Conservation (phyloP, 2,113 vertebrate genomes). For the Syrmaticus mikado region DNA sequence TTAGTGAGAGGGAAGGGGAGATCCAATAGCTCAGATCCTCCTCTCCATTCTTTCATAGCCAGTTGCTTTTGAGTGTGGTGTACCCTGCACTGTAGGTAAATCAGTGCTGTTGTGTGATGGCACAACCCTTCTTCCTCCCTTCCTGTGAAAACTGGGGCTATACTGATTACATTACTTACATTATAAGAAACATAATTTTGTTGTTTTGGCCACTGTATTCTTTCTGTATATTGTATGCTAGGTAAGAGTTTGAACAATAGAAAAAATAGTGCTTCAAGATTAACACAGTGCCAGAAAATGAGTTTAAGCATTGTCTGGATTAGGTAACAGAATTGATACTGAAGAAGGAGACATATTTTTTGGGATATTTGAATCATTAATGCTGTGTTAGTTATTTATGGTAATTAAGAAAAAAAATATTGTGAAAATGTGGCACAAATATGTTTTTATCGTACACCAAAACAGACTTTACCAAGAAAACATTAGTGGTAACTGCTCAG, state of each 20-base stretch:
- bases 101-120: neutral
- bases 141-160: neutral
- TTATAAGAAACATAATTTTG: neutral
- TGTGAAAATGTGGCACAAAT: neutral
- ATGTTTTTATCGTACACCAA: neutral
- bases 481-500: conserved; percentile 19
- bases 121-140: neutral
- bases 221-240: neutral
- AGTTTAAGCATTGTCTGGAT: neutral
- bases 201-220: neutral
- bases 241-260: neutral
- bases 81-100: neutral
- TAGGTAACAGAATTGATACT: neutral
- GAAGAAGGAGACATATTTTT: neutral
- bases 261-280: neutral
- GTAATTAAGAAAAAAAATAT: neutral
- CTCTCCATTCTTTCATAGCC: neutral
- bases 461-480: neutral
- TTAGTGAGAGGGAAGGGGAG: neutral
- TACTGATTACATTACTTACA: neutral
- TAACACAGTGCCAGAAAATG: neutral
- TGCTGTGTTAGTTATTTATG: neutral
- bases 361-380: neutral
- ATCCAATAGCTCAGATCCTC: neutral
- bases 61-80: neutral